Base-by-base conservation (phyloP, 2,113 vertebrate genomes). In the Stegastes partitus region DNA sequence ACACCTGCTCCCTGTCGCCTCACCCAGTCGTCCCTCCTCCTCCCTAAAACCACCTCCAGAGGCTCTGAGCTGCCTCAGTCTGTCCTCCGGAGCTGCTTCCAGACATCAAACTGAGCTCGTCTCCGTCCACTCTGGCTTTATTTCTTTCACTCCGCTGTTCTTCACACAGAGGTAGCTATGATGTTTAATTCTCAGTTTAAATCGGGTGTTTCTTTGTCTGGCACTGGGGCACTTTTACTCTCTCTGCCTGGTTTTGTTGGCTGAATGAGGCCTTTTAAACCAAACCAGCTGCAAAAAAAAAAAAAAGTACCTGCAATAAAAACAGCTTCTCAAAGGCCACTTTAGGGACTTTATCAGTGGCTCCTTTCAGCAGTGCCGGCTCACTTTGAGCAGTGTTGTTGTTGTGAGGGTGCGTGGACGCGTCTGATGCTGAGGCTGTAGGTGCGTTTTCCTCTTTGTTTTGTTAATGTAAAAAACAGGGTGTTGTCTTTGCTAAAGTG, bases 1-100 rank as follows among this genome's bases (percentile, higher is more conserved):
- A 80, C 90, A 88, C 89, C 87, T 91, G 86, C 89, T 87, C 87
- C 81, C 74, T 65, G 58, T 69, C 61, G 67, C 82, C 85, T 56
- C 74, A n/a, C n/a, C 4, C 31, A 9, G 31, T 34, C 7, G 8
- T 34, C 14, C 18, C 75, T 34, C 68, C 63, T 18, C 70, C 61
- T 39, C 66, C 57, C 67, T 28, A 44, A 56, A 47, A 44, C 63
- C 56, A 22, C 49, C 72, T 70, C 87, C 22, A 39, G 78, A 68
- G 45, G 53, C 44, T 18, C 4, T 2, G 42, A 23, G 47, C 47
- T 34, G 53, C 70, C 65, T 54, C 78, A 51, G 62, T 72, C 63
- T 57, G 56, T 5, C 22, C 54, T 45, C 45, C 26, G 18, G 25
- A 62, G 63, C 31, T 45, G 65, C 62, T 42, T 63, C 75, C 66